phyloP scores from a whole-genome alignment of 2,797 vertebrate genomes.

The Anguilla megastoma region DNA sequence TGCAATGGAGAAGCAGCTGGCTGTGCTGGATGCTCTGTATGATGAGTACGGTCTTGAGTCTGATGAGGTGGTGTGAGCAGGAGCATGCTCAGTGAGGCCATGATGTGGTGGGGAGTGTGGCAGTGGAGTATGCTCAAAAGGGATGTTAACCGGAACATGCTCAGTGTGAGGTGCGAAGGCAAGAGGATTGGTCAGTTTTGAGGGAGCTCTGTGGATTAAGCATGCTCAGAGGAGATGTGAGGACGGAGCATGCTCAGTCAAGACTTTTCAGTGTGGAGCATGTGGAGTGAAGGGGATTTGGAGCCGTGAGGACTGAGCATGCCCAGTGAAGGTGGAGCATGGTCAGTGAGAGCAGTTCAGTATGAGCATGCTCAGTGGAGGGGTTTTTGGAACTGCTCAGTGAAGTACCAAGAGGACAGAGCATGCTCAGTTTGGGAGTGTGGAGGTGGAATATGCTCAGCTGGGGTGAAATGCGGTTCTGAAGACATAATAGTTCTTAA shows the following conservation, averaged over 20 bases:
- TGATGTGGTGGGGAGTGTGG: constrained; percentile 35
- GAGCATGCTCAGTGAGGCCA: constrained; percentile 1
- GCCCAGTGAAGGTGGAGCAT: neutral
- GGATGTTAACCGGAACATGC: neutral
- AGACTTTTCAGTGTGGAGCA: neutral
- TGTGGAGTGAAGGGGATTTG: neutral
- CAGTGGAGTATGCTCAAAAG: constrained; percentile 1
- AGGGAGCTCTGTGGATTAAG: neutral
- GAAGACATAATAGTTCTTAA: neutral
- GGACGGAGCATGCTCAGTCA: neutral
- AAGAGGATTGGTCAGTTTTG: constrained; percentile 41
- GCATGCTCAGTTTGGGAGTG: neutral
- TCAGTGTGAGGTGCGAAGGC: neutral
- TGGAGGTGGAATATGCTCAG: neutral
- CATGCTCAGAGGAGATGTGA: neutral
- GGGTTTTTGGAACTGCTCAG: neutral
- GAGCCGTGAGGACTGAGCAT: neutral
- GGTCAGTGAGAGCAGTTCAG: neutral
- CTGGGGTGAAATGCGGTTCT: neutral
- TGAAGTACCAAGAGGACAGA: neutral
- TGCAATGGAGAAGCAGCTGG: constrained; percentile 91
- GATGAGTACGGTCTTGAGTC: constrained; percentile 93
- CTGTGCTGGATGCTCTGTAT: constrained; percentile 87
- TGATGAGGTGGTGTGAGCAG: constrained; percentile 90
- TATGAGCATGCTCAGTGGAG: neutral